Base-by-base conservation (phyloP, 2,888 invertebrate genomes). In the Pammene aurita region DNA sequence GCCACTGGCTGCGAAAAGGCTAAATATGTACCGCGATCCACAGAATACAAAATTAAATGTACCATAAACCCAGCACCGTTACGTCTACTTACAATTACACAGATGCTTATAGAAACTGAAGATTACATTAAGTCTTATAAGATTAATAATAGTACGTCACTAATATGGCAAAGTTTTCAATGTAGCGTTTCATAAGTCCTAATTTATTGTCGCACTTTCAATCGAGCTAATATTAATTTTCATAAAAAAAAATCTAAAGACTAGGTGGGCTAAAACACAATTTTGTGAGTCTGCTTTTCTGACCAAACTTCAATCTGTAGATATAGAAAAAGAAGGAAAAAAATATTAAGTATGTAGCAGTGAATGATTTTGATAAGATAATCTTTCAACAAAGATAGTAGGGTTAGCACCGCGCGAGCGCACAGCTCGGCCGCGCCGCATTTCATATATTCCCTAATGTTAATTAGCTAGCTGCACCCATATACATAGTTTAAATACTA, bases 131-230 rank as follows among this genome's bases (percentile, higher is more conserved):
- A 90, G 86, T 87, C 90, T 91, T 90, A 90, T 77, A 85, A 90
- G 88, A 88, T 86, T 88, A 87, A 86, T 80, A 87, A 85, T 80
- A 90, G 89, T 90, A 90, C 85, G 82, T 91, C 85, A 90, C 91
- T 92, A 92, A 92, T 92, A 92, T 92, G 92, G 92, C 92, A 92
- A 91, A 92, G 92, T 92, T 92, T 92, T 92, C 92, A 90, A 90
- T 92, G 91, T 91, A 92, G 91, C 86, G 89, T 90, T 89, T 86
- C 80, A 76, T 77, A 81, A 88, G 82, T 84, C 83, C 87, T 88
- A 87, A 88, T 87, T 84, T 82, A 84, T 83, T 82, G 82, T 80
- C 76, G 80, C 85, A 80, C 57, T 75, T 77, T 76, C 81, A 81
- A 86, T 83, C 83, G 81, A 86, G 81, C 84, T 86, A 85, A 81